phyloP scores from a whole-genome alignment of 2,888 invertebrate species.

The Crocallis elinguaria region DNA sequence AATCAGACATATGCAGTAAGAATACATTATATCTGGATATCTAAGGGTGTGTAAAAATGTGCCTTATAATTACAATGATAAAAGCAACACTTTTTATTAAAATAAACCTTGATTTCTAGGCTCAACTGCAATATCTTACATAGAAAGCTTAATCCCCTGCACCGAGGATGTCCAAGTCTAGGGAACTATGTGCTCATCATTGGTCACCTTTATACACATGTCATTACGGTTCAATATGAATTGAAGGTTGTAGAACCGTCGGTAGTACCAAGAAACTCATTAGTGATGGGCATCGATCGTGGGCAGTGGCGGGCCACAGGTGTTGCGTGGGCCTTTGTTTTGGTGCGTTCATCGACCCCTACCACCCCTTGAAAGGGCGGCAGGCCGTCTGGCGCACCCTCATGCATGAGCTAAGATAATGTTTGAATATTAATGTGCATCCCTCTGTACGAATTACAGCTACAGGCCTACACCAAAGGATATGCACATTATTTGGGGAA shows the following conservation, averaged over 20 bases:
- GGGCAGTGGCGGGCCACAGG: conserved; percentile 56
- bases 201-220: not conserved
- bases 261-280: conserved; percentile 10
- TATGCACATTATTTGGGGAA: not conserved
- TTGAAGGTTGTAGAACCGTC: not conserved
- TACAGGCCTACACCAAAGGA: not conserved
- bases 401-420: conserved; percentile 52
- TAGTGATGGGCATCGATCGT: conserved; percentile 34
- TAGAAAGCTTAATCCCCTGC: conserved; percentile 6
- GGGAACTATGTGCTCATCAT: not conserved
- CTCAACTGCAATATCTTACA: conserved; percentile 4
- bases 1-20: too few species aligned
- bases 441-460: not conserved
- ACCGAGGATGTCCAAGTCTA: conserved; percentile 1
- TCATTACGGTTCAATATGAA: conserved; percentile 1
- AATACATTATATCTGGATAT: not conserved
- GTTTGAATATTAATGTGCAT: conserved; percentile 42
- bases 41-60: conserved; percentile 2
- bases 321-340: conserved; percentile 67
- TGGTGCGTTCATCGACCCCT: conserved; percentile 72
- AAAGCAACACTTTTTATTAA: conserved; percentile 4
- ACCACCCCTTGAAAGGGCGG: conserved; percentile 53
- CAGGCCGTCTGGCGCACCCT: conserved; percentile 70
- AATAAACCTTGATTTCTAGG: not conserved
- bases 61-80: not conserved